These are phyloP conservation scores for Eonycteris spelaea DNA, from an alignment of 2,113 vertebrate species.

Conservation along the genomic window DNA sequence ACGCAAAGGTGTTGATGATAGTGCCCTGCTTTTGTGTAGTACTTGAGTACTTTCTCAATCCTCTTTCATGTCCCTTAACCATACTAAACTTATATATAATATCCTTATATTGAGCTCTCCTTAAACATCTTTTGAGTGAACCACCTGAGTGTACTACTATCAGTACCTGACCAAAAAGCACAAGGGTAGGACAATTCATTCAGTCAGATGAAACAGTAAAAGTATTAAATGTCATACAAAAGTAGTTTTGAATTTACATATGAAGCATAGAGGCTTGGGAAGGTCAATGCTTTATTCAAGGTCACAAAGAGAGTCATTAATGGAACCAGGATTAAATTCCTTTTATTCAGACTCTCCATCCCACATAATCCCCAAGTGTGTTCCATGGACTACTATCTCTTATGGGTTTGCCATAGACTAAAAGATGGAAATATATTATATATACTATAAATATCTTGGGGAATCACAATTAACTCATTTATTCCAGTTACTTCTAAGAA, in stretches of 20 bases:
- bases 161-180: background rate
- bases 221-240: background rate
- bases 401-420: background rate
- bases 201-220: background rate
- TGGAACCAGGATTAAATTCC: background rate
- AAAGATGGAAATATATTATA: background rate
- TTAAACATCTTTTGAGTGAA: background rate
- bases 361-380: background rate
- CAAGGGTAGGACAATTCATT: background rate
- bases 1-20: background rate
- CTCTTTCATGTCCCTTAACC: background rate
- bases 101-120: background rate
- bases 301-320: background rate
- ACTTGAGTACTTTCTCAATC: background rate
- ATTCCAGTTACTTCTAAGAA: too few species aligned
- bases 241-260: background rate
- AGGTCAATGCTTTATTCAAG: background rate
- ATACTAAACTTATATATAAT: background rate
- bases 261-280: background rate
- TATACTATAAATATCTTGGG: background rate
- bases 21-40: fast-evolving
- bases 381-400: background rate
- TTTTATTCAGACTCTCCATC: background rate
- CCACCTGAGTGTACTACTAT: background rate
- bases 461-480: too few species aligned